Conservation (phyloP, 2,797 vertebrate genomes). For the Acanthis flammea region DNA sequence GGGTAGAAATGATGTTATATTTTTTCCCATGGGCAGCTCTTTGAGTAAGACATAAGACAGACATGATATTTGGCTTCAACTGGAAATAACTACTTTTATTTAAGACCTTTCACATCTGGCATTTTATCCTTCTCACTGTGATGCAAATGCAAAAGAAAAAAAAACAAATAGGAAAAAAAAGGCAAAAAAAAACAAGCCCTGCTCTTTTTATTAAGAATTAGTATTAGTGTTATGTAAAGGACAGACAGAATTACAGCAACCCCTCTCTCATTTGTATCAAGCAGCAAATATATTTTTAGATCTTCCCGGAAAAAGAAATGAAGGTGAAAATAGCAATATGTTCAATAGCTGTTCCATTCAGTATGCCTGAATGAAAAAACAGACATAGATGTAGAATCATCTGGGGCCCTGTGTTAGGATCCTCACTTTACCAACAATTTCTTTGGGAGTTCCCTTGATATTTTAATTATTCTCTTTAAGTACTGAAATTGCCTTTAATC, state of each 20-base stretch:
- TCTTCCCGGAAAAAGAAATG: neutral
- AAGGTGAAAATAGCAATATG: neutral
- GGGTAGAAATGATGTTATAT: neutral
- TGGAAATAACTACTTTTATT: neutral
- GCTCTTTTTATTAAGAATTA: neutral
- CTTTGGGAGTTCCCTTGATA: neutral
- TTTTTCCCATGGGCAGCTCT: neutral
- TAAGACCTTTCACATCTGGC: neutral
- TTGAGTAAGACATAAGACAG: neutral
- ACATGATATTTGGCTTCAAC: neutral
- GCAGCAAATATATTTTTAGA: neutral
- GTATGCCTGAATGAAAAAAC: neutral
- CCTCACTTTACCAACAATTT: neutral
- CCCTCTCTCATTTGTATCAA: neutral
- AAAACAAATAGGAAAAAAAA: neutral
- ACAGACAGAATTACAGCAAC: neutral
- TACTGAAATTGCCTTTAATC: neutral
- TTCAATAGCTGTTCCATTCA: neutral
- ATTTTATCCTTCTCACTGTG: neutral
- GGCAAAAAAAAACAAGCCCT: accelerated
- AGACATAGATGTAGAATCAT: neutral
- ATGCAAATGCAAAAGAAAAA: neutral
- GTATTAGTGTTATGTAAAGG: neutral
- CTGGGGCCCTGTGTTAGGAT: neutral
- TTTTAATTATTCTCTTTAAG: neutral